Evolutionary conservation across 2,888 invertebrate species (phyloP).

Genomic region (Proisotoma minuta): DNA sequence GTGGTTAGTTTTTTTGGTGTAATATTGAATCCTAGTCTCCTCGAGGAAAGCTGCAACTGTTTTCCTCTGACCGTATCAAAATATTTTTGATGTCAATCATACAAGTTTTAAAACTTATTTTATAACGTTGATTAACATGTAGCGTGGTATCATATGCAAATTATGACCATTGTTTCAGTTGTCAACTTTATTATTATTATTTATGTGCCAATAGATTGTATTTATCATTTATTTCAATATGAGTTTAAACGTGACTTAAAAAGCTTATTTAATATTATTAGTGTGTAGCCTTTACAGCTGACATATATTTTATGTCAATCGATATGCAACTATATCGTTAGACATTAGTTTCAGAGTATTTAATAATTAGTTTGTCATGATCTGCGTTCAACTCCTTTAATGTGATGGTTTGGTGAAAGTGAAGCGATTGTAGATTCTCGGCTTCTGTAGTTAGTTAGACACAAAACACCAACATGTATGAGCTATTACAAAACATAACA

Average conservation of each 20-base stretch:
- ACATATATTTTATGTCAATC: conserved; percentile 4
- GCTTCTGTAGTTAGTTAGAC: neutral
- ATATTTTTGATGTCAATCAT: conserved; percentile 27
- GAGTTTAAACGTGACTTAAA: conserved; percentile 12
- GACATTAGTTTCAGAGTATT: too few relatives aligned
- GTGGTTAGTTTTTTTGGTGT: conserved; percentile 45
- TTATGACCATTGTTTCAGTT: conserved; percentile 37
- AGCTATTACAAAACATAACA: neutral
- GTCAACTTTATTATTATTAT: conserved; percentile 41
- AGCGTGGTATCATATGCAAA: conserved; percentile 6
- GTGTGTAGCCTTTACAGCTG: conserved; percentile 16
- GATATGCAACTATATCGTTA: neutral
- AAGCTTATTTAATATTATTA: conserved; percentile 12
- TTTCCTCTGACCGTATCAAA: conserved; percentile 21
- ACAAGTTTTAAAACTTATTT: conserved; percentile 26
- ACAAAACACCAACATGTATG: neutral
- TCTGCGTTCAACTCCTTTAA: neutral
- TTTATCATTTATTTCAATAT: conserved; percentile 6
- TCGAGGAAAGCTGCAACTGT: conserved; percentile 33
- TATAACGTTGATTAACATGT: conserved; percentile 14
- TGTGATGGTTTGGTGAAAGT: neutral
- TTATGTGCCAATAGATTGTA: conserved; percentile 42
- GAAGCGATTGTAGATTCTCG: neutral
- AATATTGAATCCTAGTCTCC: conserved; percentile 46
- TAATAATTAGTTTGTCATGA: neutral